phyloP scores from a whole-genome alignment of 2,113 vertebrate genomes.

The Emydocephalus ijimae region DNA sequence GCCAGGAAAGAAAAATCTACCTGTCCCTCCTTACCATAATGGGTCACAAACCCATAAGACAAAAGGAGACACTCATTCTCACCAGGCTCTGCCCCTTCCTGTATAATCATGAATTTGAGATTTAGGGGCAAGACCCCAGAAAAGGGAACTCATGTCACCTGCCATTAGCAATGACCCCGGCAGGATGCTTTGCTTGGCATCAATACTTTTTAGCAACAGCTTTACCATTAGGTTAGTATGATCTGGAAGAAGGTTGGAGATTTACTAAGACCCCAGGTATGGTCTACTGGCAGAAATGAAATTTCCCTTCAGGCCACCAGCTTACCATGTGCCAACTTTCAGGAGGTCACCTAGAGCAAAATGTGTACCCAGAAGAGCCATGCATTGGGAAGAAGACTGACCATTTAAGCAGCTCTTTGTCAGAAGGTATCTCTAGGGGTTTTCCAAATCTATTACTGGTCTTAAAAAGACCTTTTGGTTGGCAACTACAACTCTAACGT shows the following conservation, averaged over 20 bases:
- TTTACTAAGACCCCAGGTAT: background rate
- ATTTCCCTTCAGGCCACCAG: background rate
- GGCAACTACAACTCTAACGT: background rate
- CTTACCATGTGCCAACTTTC: background rate
- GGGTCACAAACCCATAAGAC: background rate
- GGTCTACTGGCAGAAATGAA: too few species aligned
- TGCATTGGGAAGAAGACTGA: background rate
- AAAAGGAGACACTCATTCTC: background rate
- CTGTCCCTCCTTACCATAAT: background rate
- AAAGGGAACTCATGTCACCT: background rate
- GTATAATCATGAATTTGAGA: background rate
- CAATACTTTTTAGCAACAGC: background rate
- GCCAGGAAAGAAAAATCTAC: background rate
- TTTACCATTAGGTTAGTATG: background rate
- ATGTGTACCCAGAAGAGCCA: background rate
- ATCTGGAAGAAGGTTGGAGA: too few species aligned
- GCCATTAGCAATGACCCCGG: background rate
- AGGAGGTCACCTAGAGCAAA: background rate
- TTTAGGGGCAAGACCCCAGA: background rate
- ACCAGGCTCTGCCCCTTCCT: background rate
- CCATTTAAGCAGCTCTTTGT: background rate
- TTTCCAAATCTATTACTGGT: background rate
- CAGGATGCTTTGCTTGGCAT: background rate
- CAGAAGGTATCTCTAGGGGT: background rate
- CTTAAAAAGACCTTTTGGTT: background rate